Evolutionary conservation across 2,888 invertebrate genomes (phyloP).

Genomic region (Halictus ligatus): DNA sequence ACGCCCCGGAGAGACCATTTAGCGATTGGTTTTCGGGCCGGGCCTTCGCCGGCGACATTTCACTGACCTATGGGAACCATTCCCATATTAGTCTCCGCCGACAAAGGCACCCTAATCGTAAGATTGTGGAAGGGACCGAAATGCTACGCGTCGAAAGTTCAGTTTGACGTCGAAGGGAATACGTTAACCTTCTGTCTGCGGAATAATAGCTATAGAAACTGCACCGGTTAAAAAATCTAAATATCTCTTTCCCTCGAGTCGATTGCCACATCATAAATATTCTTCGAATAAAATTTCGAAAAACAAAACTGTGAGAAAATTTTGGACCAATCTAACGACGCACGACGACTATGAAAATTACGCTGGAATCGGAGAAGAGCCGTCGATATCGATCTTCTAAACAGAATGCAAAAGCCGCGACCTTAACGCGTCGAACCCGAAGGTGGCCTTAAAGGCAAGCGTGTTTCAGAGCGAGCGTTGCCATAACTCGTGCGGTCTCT

Average conservation of each 20-base stretch:
- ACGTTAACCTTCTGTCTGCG: neutral
- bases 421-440: slow-evolving; percentile 5
- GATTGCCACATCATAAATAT: neutral
- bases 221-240: neutral
- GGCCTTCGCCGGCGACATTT: slow-evolving; percentile 44
- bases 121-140: slow-evolving; percentile 26
- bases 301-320: too few relatives aligned
- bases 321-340: neutral
- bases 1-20: slow-evolving; percentile 17
- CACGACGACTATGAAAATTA: neutral
- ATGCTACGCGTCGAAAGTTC: slow-evolving; percentile 43
- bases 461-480: slow-evolving; percentile 23
- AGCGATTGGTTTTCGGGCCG: slow-evolving; percentile 30
- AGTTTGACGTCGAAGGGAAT: neutral
- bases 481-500: slow-evolving; percentile 40
- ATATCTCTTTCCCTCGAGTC: neutral
- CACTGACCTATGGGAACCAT: slow-evolving; percentile 51
- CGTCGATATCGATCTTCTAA: neutral
- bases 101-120: neutral
- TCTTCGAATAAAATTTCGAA: too few relatives aligned
- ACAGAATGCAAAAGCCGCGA: neutral
- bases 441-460: slow-evolving; percentile 33
- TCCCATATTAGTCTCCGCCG: neutral
- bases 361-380: neutral
- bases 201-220: slow-evolving; percentile 1